Conservation (phyloP, 35 echinoderm and acorn worm species). For the Acanthaster planci region DNA sequence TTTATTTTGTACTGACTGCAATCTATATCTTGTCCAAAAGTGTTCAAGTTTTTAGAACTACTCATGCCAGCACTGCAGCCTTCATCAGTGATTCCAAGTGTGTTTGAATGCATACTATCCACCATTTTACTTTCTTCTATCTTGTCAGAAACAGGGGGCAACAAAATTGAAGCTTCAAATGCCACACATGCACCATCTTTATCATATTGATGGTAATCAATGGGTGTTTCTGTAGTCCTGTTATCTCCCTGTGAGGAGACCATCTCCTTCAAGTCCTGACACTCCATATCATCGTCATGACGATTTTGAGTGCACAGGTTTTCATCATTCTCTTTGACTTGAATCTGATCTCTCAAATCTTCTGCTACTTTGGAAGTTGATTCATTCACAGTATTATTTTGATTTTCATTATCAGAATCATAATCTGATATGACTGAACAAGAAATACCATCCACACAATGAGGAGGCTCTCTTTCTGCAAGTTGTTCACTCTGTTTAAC, state of each 20-base stretch:
- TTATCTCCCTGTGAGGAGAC: neutral
- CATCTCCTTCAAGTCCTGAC: neutral
- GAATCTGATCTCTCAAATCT: neutral
- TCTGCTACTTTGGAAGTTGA: neutral
- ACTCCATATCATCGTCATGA: neutral
- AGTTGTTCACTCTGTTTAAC: no score
- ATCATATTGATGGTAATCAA: neutral
- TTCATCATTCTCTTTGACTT: slow-evolving; percentile 8
- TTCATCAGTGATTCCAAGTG: neutral
- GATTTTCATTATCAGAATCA: no score
- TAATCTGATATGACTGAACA: no score
- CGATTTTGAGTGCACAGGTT: neutral
- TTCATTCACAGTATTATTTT: neutral
- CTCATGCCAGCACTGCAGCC: neutral
- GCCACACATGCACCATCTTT: neutral
- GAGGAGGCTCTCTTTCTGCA: no score
- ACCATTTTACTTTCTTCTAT: neutral
- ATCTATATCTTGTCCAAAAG: no score
- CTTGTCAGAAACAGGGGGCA: neutral
- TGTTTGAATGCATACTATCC: neutral
- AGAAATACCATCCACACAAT: no score
- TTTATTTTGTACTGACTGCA: neutral
- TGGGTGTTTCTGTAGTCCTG: neutral
- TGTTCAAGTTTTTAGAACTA: no score
- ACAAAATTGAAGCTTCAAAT: no score